A percentile compares a stretch with the other conserved stretches of the same genome.
These are phyloP conservation scores for Delichon dasypus DNA, from an alignment of 2,797 vertebrate genomes.

Conservation along the genomic window DNA sequence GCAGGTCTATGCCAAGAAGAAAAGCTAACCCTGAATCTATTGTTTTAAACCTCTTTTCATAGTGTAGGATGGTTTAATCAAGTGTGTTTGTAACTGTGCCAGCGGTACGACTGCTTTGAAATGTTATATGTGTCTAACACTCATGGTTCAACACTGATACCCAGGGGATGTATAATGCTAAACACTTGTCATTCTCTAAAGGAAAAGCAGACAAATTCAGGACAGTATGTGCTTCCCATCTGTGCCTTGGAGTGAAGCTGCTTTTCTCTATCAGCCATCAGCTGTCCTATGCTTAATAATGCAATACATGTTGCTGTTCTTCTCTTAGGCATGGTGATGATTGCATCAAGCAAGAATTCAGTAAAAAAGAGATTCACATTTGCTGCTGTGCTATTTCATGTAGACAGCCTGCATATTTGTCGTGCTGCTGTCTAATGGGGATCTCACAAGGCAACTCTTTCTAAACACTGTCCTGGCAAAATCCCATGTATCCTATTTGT, in stretches of 20 bases:
- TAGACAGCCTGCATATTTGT: not conserved
- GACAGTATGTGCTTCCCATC: constrained; percentile 41
- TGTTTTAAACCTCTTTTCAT: constrained; percentile 1
- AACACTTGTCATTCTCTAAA: constrained; percentile 30
- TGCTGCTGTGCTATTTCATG: not conserved
- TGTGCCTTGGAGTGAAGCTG: not conserved
- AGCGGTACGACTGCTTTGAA: not conserved
- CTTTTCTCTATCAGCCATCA: constrained; percentile 26
- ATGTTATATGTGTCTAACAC: not conserved
- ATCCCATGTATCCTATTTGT: not conserved
- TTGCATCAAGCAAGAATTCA: not conserved
- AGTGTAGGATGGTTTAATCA: not conserved
- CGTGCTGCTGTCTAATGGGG: not conserved
- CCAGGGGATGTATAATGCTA: not conserved
- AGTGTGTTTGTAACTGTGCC: constrained; percentile 6
- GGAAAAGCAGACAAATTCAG: constrained; percentile 35
- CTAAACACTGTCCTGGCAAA: constrained; percentile 14
- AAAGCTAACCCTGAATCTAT: not conserved
- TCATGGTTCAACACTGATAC: not conserved
- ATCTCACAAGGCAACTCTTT: constrained; percentile 30
- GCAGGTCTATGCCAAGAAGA: not conserved
- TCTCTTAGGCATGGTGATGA: not conserved
- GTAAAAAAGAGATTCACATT: not conserved
- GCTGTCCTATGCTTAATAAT: not conserved
- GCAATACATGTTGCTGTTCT: not conserved